These are phyloP conservation scores for Macrobrachium nipponense DNA, from an alignment of 1,140 invertebrate species.

Conservation along the genomic window DNA sequence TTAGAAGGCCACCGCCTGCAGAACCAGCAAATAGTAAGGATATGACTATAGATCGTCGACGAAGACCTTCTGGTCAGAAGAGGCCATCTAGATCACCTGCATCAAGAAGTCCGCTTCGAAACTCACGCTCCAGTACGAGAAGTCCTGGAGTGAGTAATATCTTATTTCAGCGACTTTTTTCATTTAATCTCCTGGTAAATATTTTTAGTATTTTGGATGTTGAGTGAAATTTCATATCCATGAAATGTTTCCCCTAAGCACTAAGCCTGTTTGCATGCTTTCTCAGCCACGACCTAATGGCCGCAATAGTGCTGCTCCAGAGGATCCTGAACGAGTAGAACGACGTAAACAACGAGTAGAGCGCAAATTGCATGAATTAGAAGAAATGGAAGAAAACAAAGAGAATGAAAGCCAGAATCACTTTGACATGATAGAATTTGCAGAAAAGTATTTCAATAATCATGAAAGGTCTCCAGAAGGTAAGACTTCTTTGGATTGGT, in stretches of 20 bases:
- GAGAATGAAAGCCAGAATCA: constrained; percentile 73
- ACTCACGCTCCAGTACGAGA: constrained; percentile 27
- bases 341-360: constrained; percentile 86
- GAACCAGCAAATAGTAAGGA: background rate
- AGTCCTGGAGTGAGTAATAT: constrained; percentile 43
- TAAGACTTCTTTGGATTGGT: constrained; percentile 18
- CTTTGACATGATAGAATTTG: constrained; percentile 92
- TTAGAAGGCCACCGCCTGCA: constrained; percentile 14
- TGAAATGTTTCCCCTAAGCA: no score
- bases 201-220: no score
- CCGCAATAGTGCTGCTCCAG: constrained; percentile 42
- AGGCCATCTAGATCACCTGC: constrained; percentile 29
- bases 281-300: constrained; percentile 39
- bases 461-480: constrained; percentile 87
- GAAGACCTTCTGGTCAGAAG: constrained; percentile 44
- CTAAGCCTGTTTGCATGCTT: background rate
- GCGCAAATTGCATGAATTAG: constrained; percentile 83
- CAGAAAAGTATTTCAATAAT: constrained; percentile 91
- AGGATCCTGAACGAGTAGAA: constrained; percentile 75
- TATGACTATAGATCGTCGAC: constrained; percentile 34
- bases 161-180: background rate
- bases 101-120: constrained; percentile 26
- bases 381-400: constrained; percentile 71
- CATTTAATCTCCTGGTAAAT: background rate
- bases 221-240: no score